Base-by-base conservation (phyloP, 2,888 invertebrate genomes). In the Escarpia spicata region DNA sequence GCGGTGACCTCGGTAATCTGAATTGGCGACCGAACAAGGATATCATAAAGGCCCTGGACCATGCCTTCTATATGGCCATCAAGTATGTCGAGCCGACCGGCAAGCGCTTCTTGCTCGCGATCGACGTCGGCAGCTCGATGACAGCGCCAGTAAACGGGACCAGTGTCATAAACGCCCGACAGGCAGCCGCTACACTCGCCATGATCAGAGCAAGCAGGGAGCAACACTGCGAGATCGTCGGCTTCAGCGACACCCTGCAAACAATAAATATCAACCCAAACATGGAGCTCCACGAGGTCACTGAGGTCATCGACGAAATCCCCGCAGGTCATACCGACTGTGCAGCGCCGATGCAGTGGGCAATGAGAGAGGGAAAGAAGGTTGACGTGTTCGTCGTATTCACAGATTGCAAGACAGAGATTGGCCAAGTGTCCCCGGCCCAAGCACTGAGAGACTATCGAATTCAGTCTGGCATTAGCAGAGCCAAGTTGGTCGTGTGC, bases 381-480 rank as follows among this genome's bases (percentile, higher is more conserved):
- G 97, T 97, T 94, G 98, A 98, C 96, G 97, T 98, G 45, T 98
- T 98, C 96, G 97, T 98, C 92, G 97, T 98, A 96, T 97, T 98
- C 96, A 97, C 98, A 75, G 97, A 98, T 96, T 95, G 97, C 96
- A 95, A 95, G 95, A 94, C 96, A 94, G 91, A 95, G 93, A 94
- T 95, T 94, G 94, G 45, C 75, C 94, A 10, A 96, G 97, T 96
- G 95, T 97, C 96, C 96, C 97, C 95, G 96, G 97, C 94, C 96
- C 94, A 96, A 89, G 97, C 97, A 10, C 96, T 98, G 92, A 95
- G 97, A 93, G 96, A 97, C 92, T 98, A 98, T 96, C 97, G 97
- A 93, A 95, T 96, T 43, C 96, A 96, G 91, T 95, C 97, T 93
- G 97, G 94, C 1, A 94, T 95, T 45, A 93, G 93, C 60, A 94